Percentiles rank a stretch among this genome's conserved stretches.
Evolutionary conservation across 2,888 invertebrate species (phyloP).

Genomic region (Drosophila meridionalis): DNA sequence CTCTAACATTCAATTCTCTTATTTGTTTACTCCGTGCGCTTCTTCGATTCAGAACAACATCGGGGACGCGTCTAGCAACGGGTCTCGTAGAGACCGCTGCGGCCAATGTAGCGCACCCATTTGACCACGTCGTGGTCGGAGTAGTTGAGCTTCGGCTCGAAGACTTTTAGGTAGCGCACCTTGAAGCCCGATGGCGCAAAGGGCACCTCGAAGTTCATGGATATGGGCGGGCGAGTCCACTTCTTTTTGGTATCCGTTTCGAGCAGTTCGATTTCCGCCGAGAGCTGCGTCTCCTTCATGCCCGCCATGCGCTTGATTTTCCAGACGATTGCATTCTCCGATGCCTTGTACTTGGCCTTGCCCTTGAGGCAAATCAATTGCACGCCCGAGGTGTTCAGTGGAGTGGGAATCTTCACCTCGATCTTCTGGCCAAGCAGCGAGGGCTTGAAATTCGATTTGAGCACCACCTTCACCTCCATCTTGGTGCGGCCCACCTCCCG

Average conservation of each 20-base stretch:
- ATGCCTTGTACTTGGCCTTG: slow-evolving; percentile 99
- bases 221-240: slow-evolving; percentile 99
- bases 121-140: slow-evolving; percentile 99
- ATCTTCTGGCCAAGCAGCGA: slow-evolving; percentile 99
- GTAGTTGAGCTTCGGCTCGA: slow-evolving; percentile 99
- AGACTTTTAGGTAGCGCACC: slow-evolving; percentile 99
- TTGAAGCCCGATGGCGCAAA: slow-evolving; percentile 99
- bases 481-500: slow-evolving; percentile 99
- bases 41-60: slow-evolving; percentile 51
- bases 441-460: slow-evolving; percentile 99
- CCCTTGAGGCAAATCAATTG: slow-evolving; percentile 99
- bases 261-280: slow-evolving; percentile 99
- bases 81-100: slow-evolving; percentile 99
- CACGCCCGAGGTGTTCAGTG: slow-evolving; percentile 99
- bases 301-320: slow-evolving; percentile 98
- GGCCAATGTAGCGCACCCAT: slow-evolving; percentile 99
- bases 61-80: slow-evolving; percentile 90
- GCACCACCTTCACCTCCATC: slow-evolving; percentile 99
- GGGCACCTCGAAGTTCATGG: slow-evolving; percentile 99
- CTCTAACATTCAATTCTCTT: slow-evolving; percentile 28
- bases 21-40: slow-evolving; percentile 5
- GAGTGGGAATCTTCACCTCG: slow-evolving; percentile 99
- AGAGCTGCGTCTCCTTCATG: slow-evolving; percentile 99
- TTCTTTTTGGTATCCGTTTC: slow-evolving; percentile 99
- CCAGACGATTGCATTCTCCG: slow-evolving; percentile 99